Percentiles rank a stretch among this genome's conserved stretches.
These are phyloP conservation scores for Trachelus iudaicus DNA, from an alignment of 2,888 invertebrate species.

Conservation along the genomic window DNA sequence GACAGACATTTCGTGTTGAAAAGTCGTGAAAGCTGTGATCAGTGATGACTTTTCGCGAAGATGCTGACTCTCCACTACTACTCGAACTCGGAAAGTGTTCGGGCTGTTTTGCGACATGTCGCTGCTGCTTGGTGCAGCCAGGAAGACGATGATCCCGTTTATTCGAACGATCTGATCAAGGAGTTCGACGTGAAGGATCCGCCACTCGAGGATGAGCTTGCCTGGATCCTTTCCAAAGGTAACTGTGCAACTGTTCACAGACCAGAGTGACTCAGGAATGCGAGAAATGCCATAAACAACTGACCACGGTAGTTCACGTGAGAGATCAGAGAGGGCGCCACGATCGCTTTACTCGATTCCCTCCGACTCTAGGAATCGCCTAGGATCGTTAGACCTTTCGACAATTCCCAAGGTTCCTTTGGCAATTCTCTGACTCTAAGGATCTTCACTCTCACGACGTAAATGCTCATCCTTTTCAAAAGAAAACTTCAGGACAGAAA, in stretches of 20 bases:
- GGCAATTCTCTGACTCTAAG: background rate
- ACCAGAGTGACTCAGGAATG: background rate
- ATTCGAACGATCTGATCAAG: conserved; percentile 86
- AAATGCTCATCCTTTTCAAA: background rate
- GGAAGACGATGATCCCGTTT: conserved; percentile 73
- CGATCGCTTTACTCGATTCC: background rate
- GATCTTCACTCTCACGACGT: background rate
- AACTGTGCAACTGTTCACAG: conserved; percentile 18
- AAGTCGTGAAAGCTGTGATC: conserved; percentile 5
- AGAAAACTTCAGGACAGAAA: background rate
- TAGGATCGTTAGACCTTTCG: background rate
- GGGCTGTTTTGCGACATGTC: conserved; percentile 47
- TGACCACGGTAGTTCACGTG: background rate
- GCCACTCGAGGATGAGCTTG: conserved; percentile 81
- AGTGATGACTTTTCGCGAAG: conserved; percentile 37
- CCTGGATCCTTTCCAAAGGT: conserved; percentile 78
- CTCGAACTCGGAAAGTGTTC: conserved; percentile 73
- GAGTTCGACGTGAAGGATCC: conserved; percentile 86
- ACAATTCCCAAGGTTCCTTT: background rate
- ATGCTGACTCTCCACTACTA: conserved; percentile 88
- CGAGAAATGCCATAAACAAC: background rate
- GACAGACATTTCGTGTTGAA: background rate
- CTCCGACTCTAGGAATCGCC: background rate
- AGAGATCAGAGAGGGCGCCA: background rate
- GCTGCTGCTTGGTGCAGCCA: conserved; percentile 71